Percentiles rank a stretch among this genome's conserved stretches.
phyloP scores from a whole-genome alignment of 2,888 invertebrate genomes.

The Nomada hirtipes region DNA sequence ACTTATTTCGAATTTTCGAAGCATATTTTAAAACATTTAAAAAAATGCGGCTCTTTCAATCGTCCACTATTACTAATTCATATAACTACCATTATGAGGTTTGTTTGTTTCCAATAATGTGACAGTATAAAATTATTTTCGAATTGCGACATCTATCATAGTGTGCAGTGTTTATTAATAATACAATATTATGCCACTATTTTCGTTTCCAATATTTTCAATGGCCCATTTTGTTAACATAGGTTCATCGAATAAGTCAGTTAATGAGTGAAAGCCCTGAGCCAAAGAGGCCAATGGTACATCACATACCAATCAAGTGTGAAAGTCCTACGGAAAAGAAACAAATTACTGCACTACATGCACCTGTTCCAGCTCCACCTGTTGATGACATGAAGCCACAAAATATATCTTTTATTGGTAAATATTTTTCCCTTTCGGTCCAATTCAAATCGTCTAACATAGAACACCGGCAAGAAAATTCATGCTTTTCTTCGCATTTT shows the following conservation, averaged over 20 bases:
- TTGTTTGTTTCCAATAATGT: constrained; percentile 39
- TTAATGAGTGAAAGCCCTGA: constrained; percentile 83
- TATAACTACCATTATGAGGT: constrained; percentile 73
- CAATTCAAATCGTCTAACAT: background rate
- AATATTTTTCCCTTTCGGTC: constrained; percentile 69
- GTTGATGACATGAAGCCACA: constrained; percentile 97
- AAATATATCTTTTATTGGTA: constrained; percentile 96
- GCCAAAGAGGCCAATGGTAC: constrained; percentile 81
- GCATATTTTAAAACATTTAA: constrained; percentile 6
- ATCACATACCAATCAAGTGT: constrained; percentile 80
- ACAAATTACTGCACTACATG: constrained; percentile 83
- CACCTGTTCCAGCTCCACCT: constrained; percentile 88
- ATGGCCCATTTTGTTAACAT: constrained; percentile 22
- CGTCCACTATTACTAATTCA: constrained; percentile 57
- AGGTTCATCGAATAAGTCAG: constrained; percentile 84
- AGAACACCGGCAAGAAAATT: background rate
- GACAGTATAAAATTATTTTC: background rate
- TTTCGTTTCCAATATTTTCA: background rate
- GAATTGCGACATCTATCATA: background rate
- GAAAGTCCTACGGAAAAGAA: constrained; percentile 82
- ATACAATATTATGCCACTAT: background rate
- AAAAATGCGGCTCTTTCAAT: constrained; percentile 77
- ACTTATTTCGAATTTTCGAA: constrained; percentile 1
- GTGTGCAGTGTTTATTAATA: background rate
- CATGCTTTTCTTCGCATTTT: constrained; percentile 8